Evolutionary conservation across 2,888 invertebrate species (phyloP), one percentile per base, ranked within the genome.

Genomic region (Drosophila phalerata): DNA sequence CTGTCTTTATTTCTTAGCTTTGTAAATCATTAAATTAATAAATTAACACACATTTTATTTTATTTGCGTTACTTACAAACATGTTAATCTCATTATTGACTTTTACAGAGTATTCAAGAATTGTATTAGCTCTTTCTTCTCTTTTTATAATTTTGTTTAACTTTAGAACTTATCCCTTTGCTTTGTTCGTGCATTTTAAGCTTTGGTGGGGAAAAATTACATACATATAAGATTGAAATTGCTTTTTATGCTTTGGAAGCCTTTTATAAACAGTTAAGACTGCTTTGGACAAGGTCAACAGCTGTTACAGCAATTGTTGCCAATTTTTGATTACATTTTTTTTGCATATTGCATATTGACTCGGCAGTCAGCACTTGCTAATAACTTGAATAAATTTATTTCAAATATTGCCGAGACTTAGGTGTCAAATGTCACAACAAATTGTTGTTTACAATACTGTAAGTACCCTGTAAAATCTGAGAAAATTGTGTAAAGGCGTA

Each of bases 151-250:
- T 61, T 51, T 66, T 60, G 25, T 43, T 47, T 38, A 19, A 47
- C 22, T 45, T 58, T 49, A 9, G 30, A 32, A 34, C 34, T 51
- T 51, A 62, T 47, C 52, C 56, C 19, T 63, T 53, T 28, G 45
- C 22, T 6, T 51, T 57, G 42, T n/a, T 52, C 15, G 38, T 3
- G 5, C 32, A 38, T 62, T 32, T 11, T 57, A 43, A n/a, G 32
- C 37, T 9, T 38, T 40, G 5, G 13, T n/a, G 17, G 3, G 45
- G 1, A 28, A 17, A 62, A 62, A 38, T 42, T 32, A 40, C 9
- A 15, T 17, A 56, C 43, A 51, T 69, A 63, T 70, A 57, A 67
- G 48, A 65, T 73, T 67, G 72, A 72, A 79, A 85, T 82, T 79
- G 66, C 63, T 56, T 81, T 69, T 70, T 61, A 55, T 53, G 65